Conservation (phyloP, 1,140 invertebrate species). For the Rhyacophila brunnea region DNA sequence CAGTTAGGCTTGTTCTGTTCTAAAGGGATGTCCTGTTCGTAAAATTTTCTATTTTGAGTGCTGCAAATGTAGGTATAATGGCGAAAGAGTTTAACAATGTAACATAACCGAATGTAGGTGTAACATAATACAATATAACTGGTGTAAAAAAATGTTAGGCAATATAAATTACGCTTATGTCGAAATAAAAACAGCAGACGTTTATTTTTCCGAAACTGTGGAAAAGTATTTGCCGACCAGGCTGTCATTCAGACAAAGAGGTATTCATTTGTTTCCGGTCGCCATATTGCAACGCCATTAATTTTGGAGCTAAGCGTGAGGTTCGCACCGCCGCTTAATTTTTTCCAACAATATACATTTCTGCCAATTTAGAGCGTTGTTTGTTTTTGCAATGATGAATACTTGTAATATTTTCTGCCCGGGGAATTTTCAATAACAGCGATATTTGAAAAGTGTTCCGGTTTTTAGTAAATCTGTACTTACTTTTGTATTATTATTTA, state of each 20-base stretch:
- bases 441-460: no score
- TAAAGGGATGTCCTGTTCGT: no score
- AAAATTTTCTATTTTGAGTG: no score
- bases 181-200: not conserved
- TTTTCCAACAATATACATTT: not conserved
- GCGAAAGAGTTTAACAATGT: no score
- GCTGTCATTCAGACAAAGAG: conserved; percentile 34
- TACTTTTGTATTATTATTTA: no score
- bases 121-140: no score
- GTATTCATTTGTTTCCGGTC: conserved; percentile 29
- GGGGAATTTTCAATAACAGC: not conserved
- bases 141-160: no score
- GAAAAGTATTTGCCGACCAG: conserved; percentile 3
- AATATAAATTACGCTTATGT: no score
- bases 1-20: no score
- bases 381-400: conserved; percentile 19
- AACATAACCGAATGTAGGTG: no score
- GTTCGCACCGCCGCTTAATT: not conserved
- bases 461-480: no score
- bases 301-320: conserved; percentile 19
- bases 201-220: not conserved
- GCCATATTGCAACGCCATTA: conserved; percentile 34
- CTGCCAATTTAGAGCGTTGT: not conserved
- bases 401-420: conserved; percentile 10
- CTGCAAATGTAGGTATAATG: no score